Percentiles rank a stretch among this genome's conserved stretches.
Conservation (phyloP, 2,888 invertebrate species). For the Cephus pygmeus region DNA sequence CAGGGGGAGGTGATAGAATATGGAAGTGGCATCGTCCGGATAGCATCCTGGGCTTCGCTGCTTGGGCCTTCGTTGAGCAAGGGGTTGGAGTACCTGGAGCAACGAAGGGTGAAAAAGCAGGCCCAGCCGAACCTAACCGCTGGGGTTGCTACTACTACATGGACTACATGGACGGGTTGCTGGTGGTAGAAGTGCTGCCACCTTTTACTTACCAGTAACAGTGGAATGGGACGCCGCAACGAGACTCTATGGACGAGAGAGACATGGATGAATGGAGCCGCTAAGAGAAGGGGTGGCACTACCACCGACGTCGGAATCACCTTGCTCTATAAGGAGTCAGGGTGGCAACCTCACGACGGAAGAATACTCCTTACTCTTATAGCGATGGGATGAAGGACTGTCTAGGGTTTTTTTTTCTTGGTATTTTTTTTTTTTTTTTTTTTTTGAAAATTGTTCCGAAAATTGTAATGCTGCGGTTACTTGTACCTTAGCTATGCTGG, state of each 20-base stretch:
- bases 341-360: constrained; percentile 44
- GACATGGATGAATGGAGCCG: constrained; percentile 40
- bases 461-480: neutral
- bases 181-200: neutral
- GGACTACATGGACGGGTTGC: neutral
- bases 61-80: neutral
- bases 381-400: constrained; percentile 30
- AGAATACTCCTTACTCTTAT: constrained; percentile 47
- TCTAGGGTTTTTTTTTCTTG: constrained; percentile 3
- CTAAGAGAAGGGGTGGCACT: constrained; percentile 23
- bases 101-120: neutral
- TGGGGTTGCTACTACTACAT: neutral
- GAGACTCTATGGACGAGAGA: constrained; percentile 15
- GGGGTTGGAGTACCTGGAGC: neutral
- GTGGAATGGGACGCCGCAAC: neutral
- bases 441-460: neutral
- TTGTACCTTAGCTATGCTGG: neutral
- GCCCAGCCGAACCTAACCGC: neutral
- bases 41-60: constrained; percentile 1
- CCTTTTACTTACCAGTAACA: neutral
- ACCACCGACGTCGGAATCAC: constrained; percentile 7
- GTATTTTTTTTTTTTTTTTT: neutral
- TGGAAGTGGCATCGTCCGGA: constrained; percentile 24
- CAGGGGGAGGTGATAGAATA: constrained; percentile 35
- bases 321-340: constrained; percentile 14